These are phyloP conservation scores for Hemibagrus wyckioides DNA, from an alignment of 2,113 vertebrate genomes.

Conservation along the genomic window DNA sequence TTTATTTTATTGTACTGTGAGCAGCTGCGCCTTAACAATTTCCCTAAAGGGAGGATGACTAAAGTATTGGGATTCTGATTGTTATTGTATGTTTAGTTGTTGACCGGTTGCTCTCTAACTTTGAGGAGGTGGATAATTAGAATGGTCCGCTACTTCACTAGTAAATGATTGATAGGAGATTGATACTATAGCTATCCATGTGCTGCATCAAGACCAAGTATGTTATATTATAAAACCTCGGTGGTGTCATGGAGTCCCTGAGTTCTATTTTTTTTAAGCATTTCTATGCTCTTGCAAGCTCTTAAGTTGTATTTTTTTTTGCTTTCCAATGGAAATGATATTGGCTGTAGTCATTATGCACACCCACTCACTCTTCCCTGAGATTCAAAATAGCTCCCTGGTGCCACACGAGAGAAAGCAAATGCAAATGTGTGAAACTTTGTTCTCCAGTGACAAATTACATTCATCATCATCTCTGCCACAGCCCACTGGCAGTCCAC, in stretches of 20 bases:
- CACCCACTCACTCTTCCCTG: constrained; percentile 3
- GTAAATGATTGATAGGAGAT: neutral
- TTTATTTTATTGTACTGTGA: too few relatives aligned
- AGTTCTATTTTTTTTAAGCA: neutral
- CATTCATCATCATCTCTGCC: constrained; percentile 21
- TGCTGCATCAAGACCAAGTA: neutral
- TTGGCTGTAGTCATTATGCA: neutral
- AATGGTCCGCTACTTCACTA: neutral
- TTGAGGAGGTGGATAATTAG: neutral
- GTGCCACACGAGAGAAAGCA: neutral
- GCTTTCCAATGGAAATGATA: neutral
- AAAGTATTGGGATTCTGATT: too few relatives aligned
- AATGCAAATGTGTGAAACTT: constrained; percentile 25
- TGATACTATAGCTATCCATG: neutral
- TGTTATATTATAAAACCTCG: neutral
- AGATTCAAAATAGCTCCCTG: constrained; percentile 26
- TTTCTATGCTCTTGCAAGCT: neutral
- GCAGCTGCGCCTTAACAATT: too few relatives aligned
- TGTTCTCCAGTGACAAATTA: constrained; percentile 24
- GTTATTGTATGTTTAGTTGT: neutral
- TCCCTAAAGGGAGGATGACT: too few relatives aligned
- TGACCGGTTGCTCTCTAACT: neutral
- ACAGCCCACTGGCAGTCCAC: neutral
- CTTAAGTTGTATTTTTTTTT: neutral
- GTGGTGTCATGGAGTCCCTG: neutral